These are phyloP conservation scores for Diploptera punctata DNA, from an alignment of 2,888 invertebrate species.

Conservation along the genomic window DNA sequence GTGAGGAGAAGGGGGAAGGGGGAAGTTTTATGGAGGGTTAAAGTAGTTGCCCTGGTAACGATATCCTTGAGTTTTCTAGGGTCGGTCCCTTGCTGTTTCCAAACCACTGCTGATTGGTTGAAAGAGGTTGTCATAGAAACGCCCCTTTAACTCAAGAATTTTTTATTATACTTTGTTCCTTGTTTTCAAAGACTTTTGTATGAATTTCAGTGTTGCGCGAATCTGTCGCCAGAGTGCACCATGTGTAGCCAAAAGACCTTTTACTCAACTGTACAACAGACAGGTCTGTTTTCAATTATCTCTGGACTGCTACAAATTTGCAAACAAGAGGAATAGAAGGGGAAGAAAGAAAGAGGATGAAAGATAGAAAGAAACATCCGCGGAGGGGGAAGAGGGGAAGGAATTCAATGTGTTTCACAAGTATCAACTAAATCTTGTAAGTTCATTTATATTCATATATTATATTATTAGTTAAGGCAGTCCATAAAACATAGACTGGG, in stretches of 20 bases:
- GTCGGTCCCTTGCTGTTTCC: constrained; percentile 20
- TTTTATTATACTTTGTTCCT: constrained; percentile 12
- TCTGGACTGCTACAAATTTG: background rate
- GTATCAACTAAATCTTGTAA: background rate
- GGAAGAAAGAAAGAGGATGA: background rate
- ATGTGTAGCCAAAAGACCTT: background rate
- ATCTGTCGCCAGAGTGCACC: constrained; percentile 4
- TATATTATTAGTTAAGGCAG: too few species aligned
- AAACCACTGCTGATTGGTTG: constrained; percentile 27
- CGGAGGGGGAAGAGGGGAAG: background rate
- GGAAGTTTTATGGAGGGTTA: constrained; percentile 18
- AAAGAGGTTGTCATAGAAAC: constrained; percentile 50
- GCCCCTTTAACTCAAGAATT: constrained; percentile 42
- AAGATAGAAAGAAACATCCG: background rate
- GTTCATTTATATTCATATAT: background rate
- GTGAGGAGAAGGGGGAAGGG: constrained; percentile 25
- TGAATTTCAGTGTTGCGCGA: constrained; percentile 14
- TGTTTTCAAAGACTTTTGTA: constrained; percentile 15
- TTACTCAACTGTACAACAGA: background rate
- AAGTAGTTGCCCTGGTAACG: constrained; percentile 28
- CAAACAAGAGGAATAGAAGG: background rate
- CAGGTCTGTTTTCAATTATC: background rate
- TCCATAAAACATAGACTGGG: too few species aligned
- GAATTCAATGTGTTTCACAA: background rate
- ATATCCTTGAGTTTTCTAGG: constrained; percentile 20